Percentiles rank a stretch among this genome's conserved stretches.
These are phyloP conservation scores for Octopus bimaculoides DNA, from an alignment of 1,140 invertebrate genomes.

Conservation along the genomic window DNA sequence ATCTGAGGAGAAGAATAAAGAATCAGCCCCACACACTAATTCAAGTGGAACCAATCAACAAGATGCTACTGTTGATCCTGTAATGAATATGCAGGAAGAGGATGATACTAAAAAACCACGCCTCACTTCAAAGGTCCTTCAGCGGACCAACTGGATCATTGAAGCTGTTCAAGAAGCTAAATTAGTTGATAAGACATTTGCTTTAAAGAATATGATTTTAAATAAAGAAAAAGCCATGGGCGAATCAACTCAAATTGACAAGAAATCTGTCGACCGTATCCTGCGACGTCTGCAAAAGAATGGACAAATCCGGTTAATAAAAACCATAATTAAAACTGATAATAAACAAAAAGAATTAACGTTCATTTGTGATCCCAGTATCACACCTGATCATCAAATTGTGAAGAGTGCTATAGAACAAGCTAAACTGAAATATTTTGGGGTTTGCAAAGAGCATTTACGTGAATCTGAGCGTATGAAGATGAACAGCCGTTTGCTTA, in stretches of 20 bases:
- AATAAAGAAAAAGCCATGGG: constrained; percentile 3
- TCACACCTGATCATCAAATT: constrained; percentile 60
- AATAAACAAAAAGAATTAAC: constrained; percentile 58
- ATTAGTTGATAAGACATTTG: constrained; percentile 35
- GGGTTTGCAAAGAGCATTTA: constrained; percentile 25
- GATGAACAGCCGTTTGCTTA: background rate
- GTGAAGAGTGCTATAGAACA: constrained; percentile 66
- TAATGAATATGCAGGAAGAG: background rate
- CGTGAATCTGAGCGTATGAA: background rate
- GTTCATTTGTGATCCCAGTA: constrained; percentile 64
- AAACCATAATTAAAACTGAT: constrained; percentile 60
- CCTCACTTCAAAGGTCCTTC: constrained; percentile 9
- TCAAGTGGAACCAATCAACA: background rate
- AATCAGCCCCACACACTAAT: background rate
- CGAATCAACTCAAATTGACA: constrained; percentile 58
- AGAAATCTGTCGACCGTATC: constrained; percentile 64
- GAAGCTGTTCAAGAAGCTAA: constrained; percentile 18
- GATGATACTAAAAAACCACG: background rate
- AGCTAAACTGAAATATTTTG: constrained; percentile 64
- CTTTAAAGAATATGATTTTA: constrained; percentile 59
- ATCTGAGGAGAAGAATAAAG: background rate
- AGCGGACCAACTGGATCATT: constrained; percentile 17
- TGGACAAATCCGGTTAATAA: constrained; percentile 65
- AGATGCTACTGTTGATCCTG: background rate
- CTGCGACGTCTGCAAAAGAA: constrained; percentile 62